phyloP scores from a whole-genome alignment of 2,113 vertebrate species.

The Cygnus atratus region DNA sequence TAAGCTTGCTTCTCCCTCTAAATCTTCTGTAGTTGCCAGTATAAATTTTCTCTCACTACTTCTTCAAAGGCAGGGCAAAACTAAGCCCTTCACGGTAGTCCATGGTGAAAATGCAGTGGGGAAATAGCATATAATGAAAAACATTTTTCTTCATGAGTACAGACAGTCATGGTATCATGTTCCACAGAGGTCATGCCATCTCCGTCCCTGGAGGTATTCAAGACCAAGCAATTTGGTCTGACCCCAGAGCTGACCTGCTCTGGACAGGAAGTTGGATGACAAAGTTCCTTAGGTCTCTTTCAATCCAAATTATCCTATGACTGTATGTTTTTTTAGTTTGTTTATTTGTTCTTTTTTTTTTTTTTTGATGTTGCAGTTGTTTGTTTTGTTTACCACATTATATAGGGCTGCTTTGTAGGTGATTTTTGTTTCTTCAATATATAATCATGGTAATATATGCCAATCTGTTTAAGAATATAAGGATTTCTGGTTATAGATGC shows the following conservation, averaged over 20 bases:
- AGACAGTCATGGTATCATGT: not conserved
- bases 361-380: no score
- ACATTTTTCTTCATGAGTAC: not conserved
- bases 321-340: not conserved
- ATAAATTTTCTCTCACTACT: not conserved
- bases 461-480: not conserved
- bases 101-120: not conserved
- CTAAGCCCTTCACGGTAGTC: not conserved
- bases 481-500: not conserved
- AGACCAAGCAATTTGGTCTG: not conserved
- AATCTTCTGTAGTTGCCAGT: no score
- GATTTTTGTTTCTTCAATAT: not conserved
- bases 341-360: not conserved
- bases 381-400: not conserved
- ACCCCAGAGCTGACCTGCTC: not conserved
- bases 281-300: not conserved
- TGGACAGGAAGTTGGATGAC: not conserved
- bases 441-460: not conserved
- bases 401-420: not conserved
- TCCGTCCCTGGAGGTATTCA: not conserved
- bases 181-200: not conserved
- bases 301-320: not conserved
- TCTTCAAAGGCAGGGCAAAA: not conserved
- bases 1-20: not conserved
- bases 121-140: not conserved